Evolutionary conservation across 2,113 vertebrate species (phyloP).

Genomic region (Halichoeres trimaculatus): DNA sequence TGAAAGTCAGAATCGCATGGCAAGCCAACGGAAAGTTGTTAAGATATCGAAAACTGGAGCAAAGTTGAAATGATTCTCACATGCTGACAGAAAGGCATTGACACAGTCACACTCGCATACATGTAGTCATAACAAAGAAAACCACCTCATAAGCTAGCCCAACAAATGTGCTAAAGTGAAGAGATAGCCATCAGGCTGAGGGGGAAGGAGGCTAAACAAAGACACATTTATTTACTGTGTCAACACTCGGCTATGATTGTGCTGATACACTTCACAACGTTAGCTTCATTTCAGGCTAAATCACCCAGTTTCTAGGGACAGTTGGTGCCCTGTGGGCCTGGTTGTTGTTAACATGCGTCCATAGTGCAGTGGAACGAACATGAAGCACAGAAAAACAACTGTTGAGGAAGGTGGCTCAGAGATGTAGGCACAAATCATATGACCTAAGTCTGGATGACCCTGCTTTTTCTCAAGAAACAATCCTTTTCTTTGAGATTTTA

Average conservation of each 20-base stretch:
- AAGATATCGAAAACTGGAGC: too few relatives aligned
- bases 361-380: background rate
- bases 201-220: constrained; percentile 4
- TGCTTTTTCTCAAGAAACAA: constrained; percentile 14
- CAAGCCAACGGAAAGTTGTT: too few relatives aligned
- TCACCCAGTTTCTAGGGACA: background rate
- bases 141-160: background rate
- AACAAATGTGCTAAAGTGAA: constrained; percentile 16
- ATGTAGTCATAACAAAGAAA: background rate
- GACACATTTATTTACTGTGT: constrained; percentile 13
- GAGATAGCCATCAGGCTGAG: constrained; percentile 20
- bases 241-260: constrained; percentile 28
- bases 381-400: background rate
- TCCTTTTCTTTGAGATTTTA: constrained; percentile 16
- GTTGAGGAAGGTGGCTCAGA: background rate
- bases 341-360: background rate
- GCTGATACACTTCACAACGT: constrained; percentile 27
- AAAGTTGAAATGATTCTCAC: too few relatives aligned
- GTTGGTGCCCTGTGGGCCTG: constrained; percentile 2
- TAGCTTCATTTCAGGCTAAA: background rate
- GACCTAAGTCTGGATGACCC: constrained; percentile 3
- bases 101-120: background rate
- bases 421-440: constrained; percentile 9
- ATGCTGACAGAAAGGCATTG: background rate
- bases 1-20: too few relatives aligned